Base-by-base conservation (phyloP, 2,888 invertebrate genomes). In the Parnassius mnemosyne region DNA sequence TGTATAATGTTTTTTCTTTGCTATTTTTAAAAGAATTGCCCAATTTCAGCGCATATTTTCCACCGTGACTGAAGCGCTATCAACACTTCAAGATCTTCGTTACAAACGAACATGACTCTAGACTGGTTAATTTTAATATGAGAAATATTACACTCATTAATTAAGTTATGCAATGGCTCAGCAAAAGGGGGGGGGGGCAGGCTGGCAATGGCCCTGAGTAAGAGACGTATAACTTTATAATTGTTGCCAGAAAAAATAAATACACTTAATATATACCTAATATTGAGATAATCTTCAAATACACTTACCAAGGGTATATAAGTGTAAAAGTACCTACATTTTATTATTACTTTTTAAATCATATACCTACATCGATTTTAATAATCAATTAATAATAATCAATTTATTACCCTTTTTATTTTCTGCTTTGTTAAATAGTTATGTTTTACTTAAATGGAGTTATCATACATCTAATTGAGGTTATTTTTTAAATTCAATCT, bases 81-180 rank as follows among this genome's bases (percentile, higher is more conserved):
- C 63, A 43, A 52, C 52, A 52, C 55, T 49, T 60, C 63, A 63
- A 63, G 60, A 60, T 57, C 63, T 63, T 60, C 52, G 42, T 47
- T 60, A 59, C 58, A 58, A 63, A 51, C 52, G 52, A 55, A 63
- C 56, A 59, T 61, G 62, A 49, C 34, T 59, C 13, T 55, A 54
- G 59, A 59, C 63, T 11, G 59, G 55, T 59, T 63, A 60, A 52
- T 41, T 56, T 56, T 56, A 56, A 61, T 61, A 56, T 25, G 13
- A 61, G 20, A 56, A 52, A 52, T 56, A 61, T 61, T 56, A 61
- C 46, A 16, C 10, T 57, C 47, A 51, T 13, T 54, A 59, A 55
- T 59, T 55, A n/a, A 52, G n/a, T n/a, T n/a, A n/a, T n/a, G n/a
- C n/a, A n/a, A n/a, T 25, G 25, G 25, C 1, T 0, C 25, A 25